Evolutionary conservation across 1,140 invertebrate genomes (phyloP), one percentile per base, ranked within the genome.

Genomic region (Habropoda laboriosa): DNA sequence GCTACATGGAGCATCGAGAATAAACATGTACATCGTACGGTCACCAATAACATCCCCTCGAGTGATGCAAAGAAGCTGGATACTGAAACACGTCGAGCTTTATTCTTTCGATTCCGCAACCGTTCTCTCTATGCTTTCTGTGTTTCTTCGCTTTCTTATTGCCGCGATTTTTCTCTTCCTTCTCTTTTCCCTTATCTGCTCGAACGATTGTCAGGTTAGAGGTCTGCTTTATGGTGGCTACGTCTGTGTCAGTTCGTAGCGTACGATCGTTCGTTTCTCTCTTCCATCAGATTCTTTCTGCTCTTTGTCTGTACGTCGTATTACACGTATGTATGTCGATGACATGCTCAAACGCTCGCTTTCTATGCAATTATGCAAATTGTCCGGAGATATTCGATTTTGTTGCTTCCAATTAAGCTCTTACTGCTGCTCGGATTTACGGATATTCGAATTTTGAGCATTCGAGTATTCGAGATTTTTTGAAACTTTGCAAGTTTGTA

Each of bases 151-250:
- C 55, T 38, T 35, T 55, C n/a, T 38, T 51, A 38, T 51, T 51
- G n/a, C 6, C n/a, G 3, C 2, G n/a, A 0, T n/a, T 6, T 24
- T 8, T 55, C n/a, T n/a, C 12, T 51, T 16, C 18, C 30, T n/a
- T 49, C 12, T 5, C 49, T 13, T 53, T 49, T 40, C 0, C 5
- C 16, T 27, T 40, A 38, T 53, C 32, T 38, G 4, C 47, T 12
- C 47, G 21, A 68, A 38, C 30, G 21, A 51, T 13, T 49, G 47
- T 53, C 66, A 24, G 32, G 66, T 67, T 67, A 67, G 2, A 68
- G 45, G n/a, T 38, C 66, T 27, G 67, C 13, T 70, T 53, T 53
- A 55, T 70, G 8, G 35, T 10, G n/a, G 67, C 40, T 70, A 27
- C 18, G 49, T 16, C 30, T 27, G 49, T n/a, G 49, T 53, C 67